phyloP scores from a whole-genome alignment of 2,888 invertebrate genomes.

The Mamestra brassicae region DNA sequence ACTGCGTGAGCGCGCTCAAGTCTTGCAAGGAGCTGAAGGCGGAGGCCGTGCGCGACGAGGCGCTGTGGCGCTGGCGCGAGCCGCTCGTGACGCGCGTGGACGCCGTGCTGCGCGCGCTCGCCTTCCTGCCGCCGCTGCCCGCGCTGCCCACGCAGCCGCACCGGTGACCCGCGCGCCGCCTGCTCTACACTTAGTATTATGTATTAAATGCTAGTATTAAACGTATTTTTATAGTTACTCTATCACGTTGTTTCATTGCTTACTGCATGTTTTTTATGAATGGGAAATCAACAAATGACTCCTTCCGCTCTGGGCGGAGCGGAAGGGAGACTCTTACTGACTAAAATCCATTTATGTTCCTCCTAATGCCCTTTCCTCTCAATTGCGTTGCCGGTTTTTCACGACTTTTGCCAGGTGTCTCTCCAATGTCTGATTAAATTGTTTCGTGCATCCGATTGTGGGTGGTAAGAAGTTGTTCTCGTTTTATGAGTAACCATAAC shows the following conservation, averaged over 20 bases:
- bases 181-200: slow-evolving; percentile 56
- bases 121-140: slow-evolving; percentile 91
- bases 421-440: too few relatives aligned
- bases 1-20: slow-evolving; percentile 97
- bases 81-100: slow-evolving; percentile 93
- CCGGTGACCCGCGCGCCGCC: slow-evolving; percentile 11
- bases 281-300: too few relatives aligned
- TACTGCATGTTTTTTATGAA: neutral
- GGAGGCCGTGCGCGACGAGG: slow-evolving; percentile 95
- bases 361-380: too few relatives aligned
- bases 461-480: too few relatives aligned
- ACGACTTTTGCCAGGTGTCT: too few relatives aligned
- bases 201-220: slow-evolving; percentile 78
- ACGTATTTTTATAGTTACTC: slow-evolving; percentile 81
- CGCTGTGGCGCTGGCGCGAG: slow-evolving; percentile 97
- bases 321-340: too few relatives aligned
- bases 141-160: slow-evolving; percentile 58
- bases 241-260: slow-evolving; percentile 39
- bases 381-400: too few relatives aligned
- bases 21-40: slow-evolving; percentile 95
- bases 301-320: too few relatives aligned
- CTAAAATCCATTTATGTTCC: too few relatives aligned
- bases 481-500: too few relatives aligned
- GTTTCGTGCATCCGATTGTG: too few relatives aligned
- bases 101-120: slow-evolving; percentile 93